Conservation (phyloP, 2,113 vertebrate genomes). For the Monopterus albus region DNA sequence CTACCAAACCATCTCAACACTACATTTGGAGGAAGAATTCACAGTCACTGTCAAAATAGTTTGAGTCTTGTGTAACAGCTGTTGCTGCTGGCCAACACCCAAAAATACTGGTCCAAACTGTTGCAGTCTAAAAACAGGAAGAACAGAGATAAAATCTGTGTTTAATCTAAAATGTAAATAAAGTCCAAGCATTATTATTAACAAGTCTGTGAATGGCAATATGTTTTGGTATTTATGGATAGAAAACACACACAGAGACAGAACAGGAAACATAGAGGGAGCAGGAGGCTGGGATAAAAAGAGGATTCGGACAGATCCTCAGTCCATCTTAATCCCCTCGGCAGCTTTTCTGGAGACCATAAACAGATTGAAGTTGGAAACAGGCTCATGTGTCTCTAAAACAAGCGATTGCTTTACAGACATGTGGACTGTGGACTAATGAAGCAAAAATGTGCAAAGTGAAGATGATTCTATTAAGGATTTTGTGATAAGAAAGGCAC, state of each 20-base stretch:
- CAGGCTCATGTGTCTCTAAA: slow-evolving; percentile 10
- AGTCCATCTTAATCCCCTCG: slow-evolving; percentile 57
- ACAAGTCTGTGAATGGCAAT: no score
- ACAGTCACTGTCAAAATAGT: not conserved
- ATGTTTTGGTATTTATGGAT: slow-evolving; percentile 35
- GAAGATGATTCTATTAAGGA: not conserved
- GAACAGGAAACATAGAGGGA: slow-evolving; percentile 4
- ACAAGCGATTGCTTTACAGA: slow-evolving; percentile 7
- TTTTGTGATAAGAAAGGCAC: no score
- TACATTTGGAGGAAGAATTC: not conserved
- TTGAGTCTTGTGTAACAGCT: not conserved
- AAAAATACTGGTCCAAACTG: not conserved
- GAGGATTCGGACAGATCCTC: slow-evolving; percentile 60
- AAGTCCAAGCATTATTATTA: slow-evolving; percentile 23
- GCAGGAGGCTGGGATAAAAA: slow-evolving; percentile 31
- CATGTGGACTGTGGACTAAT: not conserved
- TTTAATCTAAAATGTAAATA: slow-evolving; percentile 35
- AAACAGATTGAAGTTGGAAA: slow-evolving; percentile 60
- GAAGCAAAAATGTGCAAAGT: not conserved
- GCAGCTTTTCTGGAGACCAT: slow-evolving; percentile 51
- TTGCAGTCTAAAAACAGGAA: slow-evolving; percentile 19
- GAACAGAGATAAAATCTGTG: slow-evolving; percentile 24
- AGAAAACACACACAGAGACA: slow-evolving; percentile 8
- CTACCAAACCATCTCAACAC: not conserved
- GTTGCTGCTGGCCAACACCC: slow-evolving; percentile 1